phyloP scores from a whole-genome alignment of 92 coral and sea anemone genomes.

The Epizoanthus rinbou region DNA sequence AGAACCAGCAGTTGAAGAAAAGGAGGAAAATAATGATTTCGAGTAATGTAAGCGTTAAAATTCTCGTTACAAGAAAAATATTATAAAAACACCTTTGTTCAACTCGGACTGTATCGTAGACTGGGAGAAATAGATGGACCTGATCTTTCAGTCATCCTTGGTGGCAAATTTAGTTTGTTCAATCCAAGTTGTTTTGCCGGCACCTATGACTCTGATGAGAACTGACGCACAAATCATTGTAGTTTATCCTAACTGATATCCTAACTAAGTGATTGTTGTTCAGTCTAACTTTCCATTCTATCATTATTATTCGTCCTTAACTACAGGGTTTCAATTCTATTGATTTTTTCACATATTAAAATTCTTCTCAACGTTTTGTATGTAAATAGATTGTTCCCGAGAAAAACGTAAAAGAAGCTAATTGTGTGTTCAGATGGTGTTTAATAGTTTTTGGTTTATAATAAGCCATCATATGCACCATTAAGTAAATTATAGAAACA shows the following conservation, averaged over 20 bases:
- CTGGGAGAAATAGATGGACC: no score
- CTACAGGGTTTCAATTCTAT: no score
- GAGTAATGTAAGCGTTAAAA: no score
- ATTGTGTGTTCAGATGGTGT: slow-evolving; percentile 31
- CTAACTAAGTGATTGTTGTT: no score
- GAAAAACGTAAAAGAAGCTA: not conserved
- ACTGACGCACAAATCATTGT: no score
- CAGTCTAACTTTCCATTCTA: not conserved
- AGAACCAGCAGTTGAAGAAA: not conserved
- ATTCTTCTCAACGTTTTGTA: not conserved
- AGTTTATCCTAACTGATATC: not conserved
- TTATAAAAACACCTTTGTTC: no score
- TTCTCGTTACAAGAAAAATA: not conserved
- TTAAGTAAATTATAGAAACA: no score
- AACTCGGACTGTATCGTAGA: no score
- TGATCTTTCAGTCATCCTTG: not conserved
- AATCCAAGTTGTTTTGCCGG: not conserved
- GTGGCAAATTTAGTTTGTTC: not conserved
- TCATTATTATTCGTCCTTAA: no score
- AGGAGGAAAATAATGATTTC: not conserved
- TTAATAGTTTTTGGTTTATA: not conserved
- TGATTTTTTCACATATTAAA: no score
- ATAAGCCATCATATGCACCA: no score
- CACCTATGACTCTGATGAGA: not conserved
- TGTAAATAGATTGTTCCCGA: not conserved